A percentile compares a stretch with the other conserved stretches of the same genome.
These are phyloP conservation scores for Typhlichthys subterraneus DNA, from an alignment of 2,797 vertebrate species.

Conservation along the genomic window DNA sequence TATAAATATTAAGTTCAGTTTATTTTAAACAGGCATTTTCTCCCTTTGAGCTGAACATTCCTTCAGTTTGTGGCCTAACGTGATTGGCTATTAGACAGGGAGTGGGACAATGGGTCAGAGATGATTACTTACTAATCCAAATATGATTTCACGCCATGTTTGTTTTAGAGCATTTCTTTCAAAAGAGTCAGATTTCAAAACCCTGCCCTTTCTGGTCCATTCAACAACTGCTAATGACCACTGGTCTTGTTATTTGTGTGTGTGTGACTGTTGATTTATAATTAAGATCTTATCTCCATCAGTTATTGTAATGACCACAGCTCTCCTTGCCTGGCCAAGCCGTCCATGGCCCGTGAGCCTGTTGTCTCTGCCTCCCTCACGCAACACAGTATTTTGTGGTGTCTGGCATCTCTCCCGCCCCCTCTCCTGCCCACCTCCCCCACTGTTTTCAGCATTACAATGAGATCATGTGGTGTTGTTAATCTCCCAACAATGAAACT, in stretches of 20 bases:
- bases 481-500: constrained; percentile 85
- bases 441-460: constrained; percentile 83
- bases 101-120: too few species aligned
- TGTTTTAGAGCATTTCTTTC: too few species aligned
- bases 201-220: too few species aligned
- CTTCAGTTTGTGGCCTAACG: too few species aligned
- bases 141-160: too few species aligned
- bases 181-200: constrained; percentile 7
- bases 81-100: too few species aligned
- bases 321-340: constrained; percentile 41
- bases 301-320: constrained; percentile 10
- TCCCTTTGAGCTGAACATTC: too few species aligned
- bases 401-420: constrained; percentile 73
- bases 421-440: constrained; percentile 77
- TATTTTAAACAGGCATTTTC: too few species aligned
- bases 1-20: too few species aligned
- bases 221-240: too few species aligned
- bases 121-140: too few species aligned
- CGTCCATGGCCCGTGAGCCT: constrained; percentile 51
- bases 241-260: background rate
- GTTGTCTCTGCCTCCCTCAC: constrained; percentile 51
- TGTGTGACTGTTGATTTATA: too few species aligned
- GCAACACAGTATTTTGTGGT: constrained; percentile 66
- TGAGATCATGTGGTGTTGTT: constrained; percentile 88
- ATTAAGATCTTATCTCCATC: background rate